Evolutionary conservation across 2,113 vertebrate species (phyloP).

Genomic region (Cynocephalus volans): DNA sequence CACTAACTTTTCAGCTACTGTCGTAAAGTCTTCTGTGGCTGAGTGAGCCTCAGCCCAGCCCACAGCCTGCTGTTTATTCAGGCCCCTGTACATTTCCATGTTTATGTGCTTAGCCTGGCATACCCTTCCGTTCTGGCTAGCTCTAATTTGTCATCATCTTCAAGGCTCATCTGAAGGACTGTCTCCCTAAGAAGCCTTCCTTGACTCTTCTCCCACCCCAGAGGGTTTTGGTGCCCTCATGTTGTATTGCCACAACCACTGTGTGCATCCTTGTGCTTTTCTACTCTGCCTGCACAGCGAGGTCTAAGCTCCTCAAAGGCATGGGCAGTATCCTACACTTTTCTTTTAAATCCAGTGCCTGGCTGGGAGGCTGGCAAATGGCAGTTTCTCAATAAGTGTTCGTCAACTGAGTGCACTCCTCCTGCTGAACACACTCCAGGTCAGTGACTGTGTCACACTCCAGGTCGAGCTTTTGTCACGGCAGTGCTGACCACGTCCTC

Average conservation of each 20-base stretch:
- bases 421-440: neutral
- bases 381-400: neutral
- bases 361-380: neutral
- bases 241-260: neutral
- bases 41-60: neutral
- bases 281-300: neutral
- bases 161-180: neutral
- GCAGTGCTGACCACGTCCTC: fast-evolving
- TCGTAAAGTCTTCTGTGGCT: neutral
- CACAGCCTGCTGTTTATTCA: neutral
- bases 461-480: neutral
- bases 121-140: neutral
- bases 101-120: neutral
- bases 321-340: neutral
- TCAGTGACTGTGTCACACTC: neutral
- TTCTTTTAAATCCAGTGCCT: neutral
- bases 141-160: neutral
- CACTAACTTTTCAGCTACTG: neutral
- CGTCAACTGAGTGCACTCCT: neutral
- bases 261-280: neutral
- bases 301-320: neutral
- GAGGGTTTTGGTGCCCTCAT: neutral
- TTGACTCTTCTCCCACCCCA: neutral
- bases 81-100: neutral
- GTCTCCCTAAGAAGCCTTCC: neutral